Conservation (phyloP, 1,140 invertebrate species). For the Euborellia annulipes region DNA sequence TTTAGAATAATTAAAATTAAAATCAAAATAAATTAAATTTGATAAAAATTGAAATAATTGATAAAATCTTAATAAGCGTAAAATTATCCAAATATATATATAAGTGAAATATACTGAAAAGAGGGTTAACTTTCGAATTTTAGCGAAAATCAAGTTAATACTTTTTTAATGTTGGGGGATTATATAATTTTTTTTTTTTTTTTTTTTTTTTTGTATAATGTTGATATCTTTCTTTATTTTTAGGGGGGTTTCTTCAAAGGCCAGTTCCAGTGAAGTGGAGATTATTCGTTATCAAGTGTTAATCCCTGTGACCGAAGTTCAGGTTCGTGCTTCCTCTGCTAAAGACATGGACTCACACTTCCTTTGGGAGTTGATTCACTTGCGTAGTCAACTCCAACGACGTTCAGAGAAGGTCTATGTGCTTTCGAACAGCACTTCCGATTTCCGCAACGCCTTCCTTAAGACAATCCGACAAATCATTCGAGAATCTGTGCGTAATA, state of each 20-base stretch:
- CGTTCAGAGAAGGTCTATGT: slow-evolving; percentile 94
- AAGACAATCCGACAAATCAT: slow-evolving; percentile 94
- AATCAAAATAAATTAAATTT: too few species aligned
- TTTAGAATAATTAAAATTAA: too few species aligned
- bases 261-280: slow-evolving; percentile 76
- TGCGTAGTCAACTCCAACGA: slow-evolving; percentile 80
- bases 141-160: too few species aligned
- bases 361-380: slow-evolving; percentile 91
- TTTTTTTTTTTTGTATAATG: too few species aligned
- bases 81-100: too few species aligned
- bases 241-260: slow-evolving; percentile 68
- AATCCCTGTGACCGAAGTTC: slow-evolving; percentile 92
- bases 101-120: too few species aligned
- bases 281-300: slow-evolving; percentile 90
- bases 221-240: slow-evolving; percentile 11
- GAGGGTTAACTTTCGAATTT: too few species aligned
- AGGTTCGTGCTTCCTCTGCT: slow-evolving; percentile 78
- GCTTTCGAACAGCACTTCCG: slow-evolving; percentile 86
- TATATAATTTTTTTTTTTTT: too few species aligned
- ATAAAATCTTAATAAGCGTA: too few species aligned
- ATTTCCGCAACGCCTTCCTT: slow-evolving; percentile 90
- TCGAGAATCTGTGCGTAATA: slow-evolving; percentile 83
- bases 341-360: slow-evolving; percentile 90
- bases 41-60: too few species aligned
- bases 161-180: too few species aligned